phyloP scores from a whole-genome alignment of 2,797 vertebrate genomes.

The Vespertilio murinus region DNA sequence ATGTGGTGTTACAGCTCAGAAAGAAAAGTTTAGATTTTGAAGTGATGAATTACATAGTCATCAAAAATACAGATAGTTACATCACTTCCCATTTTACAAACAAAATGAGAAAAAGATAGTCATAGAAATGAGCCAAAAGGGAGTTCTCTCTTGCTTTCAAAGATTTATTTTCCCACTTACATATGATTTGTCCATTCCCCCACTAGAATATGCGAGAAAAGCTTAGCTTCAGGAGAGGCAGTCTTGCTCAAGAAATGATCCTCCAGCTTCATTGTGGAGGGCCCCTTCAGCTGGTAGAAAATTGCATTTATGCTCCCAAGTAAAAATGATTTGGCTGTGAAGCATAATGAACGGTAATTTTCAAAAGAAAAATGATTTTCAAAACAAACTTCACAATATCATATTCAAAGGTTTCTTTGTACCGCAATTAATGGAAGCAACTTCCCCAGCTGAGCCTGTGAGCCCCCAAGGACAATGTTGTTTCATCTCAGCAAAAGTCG shows the following conservation, averaged over 20 bases:
- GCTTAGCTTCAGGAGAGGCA: neutral
- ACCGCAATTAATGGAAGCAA: conserved; percentile 19
- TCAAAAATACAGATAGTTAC: conserved; percentile 24
- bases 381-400: conserved; percentile 39
- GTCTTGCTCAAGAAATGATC: conserved; percentile 20
- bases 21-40: conserved; percentile 46
- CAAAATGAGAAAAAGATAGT: conserved; percentile 47
- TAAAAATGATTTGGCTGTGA: conserved; percentile 1
- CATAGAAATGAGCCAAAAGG: conserved; percentile 16
- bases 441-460: neutral
- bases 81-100: conserved; percentile 47
- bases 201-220: neutral
- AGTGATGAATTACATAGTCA: conserved; percentile 44
- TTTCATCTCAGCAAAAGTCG: neutral
- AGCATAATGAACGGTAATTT: conserved; percentile 26
- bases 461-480: neutral
- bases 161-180: conserved; percentile 48
- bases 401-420: conserved; percentile 36
- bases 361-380: conserved; percentile 52
- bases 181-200: neutral
- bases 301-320: conserved; percentile 24
- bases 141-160: conserved; percentile 42
- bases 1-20: conserved; percentile 44
- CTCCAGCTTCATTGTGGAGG: neutral
- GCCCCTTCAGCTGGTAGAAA: conserved; percentile 25